phyloP scores from a whole-genome alignment of 2,797 vertebrate species.

The Sylvia borin region DNA sequence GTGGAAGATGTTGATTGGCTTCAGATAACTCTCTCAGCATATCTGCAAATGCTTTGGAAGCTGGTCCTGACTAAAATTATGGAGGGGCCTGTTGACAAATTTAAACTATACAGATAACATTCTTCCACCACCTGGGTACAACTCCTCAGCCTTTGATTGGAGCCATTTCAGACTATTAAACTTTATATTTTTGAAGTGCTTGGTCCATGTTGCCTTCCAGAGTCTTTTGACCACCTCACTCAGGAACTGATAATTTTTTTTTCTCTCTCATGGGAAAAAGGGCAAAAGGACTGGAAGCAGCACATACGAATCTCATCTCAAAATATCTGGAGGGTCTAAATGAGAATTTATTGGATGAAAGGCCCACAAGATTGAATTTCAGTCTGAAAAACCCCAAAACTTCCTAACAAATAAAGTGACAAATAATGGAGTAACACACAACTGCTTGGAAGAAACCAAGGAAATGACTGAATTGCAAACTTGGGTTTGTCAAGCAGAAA shows the following conservation, averaged over 20 bases:
- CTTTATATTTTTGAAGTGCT: not conserved
- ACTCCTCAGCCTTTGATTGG: rapidly evolving
- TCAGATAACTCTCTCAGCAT: not conserved
- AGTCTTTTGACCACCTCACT: not conserved
- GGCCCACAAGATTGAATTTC: not conserved
- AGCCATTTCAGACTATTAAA: not conserved
- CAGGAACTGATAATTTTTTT: not conserved
- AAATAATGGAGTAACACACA: not conserved
- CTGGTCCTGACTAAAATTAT: not conserved
- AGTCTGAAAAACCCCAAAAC: not conserved
- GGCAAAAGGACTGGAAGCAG: not conserved
- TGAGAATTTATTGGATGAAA: not conserved
- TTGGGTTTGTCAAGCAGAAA: not conserved
- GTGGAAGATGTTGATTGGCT: not conserved
- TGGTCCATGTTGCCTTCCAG: not conserved
- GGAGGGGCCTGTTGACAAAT: not conserved
- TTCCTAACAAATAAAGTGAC: not conserved
- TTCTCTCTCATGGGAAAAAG: not conserved
- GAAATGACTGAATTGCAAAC: not conserved
- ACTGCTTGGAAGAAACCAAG: not conserved
- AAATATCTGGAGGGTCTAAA: not conserved
- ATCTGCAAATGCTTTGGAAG: not conserved
- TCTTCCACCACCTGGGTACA: not conserved
- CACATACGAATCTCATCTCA: not conserved
- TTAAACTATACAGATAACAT: not conserved